A percentile compares a stretch with the other conserved stretches of the same genome.
These are phyloP conservation scores for Ceratothoa steindachneri DNA, from an alignment of 2,888 invertebrate genomes.

Conservation along the genomic window DNA sequence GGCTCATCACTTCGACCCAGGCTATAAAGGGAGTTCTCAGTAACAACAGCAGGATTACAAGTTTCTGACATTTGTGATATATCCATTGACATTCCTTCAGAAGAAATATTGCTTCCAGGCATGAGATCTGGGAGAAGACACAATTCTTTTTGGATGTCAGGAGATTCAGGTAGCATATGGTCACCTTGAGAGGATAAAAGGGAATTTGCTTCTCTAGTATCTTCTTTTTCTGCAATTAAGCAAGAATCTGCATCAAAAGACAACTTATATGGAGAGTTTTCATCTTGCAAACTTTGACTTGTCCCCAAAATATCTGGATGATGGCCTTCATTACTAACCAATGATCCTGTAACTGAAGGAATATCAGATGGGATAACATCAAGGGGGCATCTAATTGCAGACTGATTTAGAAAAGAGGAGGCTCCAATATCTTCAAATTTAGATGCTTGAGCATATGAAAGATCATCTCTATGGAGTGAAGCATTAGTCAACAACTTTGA, in stretches of 20 bases:
- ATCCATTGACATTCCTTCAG: neutral
- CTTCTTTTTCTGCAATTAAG: neutral
- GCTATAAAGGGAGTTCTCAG: conserved; percentile 31
- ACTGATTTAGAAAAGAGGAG: neutral
- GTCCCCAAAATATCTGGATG: conserved; percentile 44
- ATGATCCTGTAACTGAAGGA: conserved; percentile 24
- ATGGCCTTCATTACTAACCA: conserved; percentile 24
- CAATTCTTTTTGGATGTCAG: neutral
- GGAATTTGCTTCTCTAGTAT: conserved; percentile 11
- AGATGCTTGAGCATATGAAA: neutral
- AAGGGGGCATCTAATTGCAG: conserved; percentile 14
- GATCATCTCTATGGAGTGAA: neutral
- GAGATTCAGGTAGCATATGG: neutral
- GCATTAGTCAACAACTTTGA: neutral
- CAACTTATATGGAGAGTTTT: neutral
- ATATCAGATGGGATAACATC: conserved; percentile 29
- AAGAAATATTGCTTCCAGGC: conserved; percentile 27
- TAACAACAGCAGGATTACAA: conserved; percentile 40
- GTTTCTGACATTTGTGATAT: conserved; percentile 15
- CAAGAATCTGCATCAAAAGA: neutral
- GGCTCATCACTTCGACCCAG: conserved; percentile 24
- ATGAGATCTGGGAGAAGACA: conserved; percentile 39
- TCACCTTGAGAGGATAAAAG: neutral
- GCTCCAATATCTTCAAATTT: neutral
- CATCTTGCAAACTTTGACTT: conserved; percentile 27